These are phyloP conservation scores for Hydrolagus colliei DNA, from an alignment of 2,797 vertebrate species.

Conservation along the genomic window DNA sequence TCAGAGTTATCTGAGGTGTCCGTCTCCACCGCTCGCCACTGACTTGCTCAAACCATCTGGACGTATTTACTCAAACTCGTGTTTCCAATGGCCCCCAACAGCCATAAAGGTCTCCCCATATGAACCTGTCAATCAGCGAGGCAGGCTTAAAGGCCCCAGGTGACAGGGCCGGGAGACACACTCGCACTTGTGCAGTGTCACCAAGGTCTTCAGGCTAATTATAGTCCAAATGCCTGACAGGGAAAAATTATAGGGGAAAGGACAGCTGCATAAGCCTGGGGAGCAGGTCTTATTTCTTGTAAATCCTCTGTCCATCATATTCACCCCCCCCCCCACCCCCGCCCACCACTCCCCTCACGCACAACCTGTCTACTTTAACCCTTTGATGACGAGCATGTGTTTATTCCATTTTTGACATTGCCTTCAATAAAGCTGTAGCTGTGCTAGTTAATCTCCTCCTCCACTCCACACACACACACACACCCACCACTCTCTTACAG, in stretches of 20 bases:
- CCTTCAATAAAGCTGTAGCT: background rate
- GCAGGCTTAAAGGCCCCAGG: conserved; percentile 25
- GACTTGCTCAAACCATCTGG: conserved; percentile 63
- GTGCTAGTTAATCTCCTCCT: too few species aligned
- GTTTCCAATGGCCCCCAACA: conserved; percentile 55
- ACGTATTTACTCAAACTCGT: conserved; percentile 70
- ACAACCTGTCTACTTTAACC: background rate
- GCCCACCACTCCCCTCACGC: background rate
- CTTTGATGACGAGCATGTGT: conserved; percentile 13
- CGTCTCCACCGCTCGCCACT: conserved; percentile 60
- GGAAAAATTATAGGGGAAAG: conserved; percentile 82
- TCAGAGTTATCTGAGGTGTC: conserved; percentile 52
- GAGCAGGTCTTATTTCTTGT: conserved; percentile 61
- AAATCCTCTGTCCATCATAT: conserved; percentile 58
- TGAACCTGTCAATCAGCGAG: conserved; percentile 72
- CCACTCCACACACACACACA: too few species aligned
- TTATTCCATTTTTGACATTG: background rate
- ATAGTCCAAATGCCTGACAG: conserved; percentile 82
- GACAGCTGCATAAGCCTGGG: conserved; percentile 70
- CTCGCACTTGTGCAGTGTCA: conserved; percentile 61
- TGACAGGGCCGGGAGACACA: conserved; percentile 43
- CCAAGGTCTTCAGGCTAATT: conserved; percentile 77
- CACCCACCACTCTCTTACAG: too few species aligned
- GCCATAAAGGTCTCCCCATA: conserved; percentile 59
- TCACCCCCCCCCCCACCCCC: background rate